A percentile compares a stretch with the other conserved stretches of the same genome.
phyloP scores from a whole-genome alignment of 2,888 invertebrate genomes.

The Amphiduros pacificus region DNA sequence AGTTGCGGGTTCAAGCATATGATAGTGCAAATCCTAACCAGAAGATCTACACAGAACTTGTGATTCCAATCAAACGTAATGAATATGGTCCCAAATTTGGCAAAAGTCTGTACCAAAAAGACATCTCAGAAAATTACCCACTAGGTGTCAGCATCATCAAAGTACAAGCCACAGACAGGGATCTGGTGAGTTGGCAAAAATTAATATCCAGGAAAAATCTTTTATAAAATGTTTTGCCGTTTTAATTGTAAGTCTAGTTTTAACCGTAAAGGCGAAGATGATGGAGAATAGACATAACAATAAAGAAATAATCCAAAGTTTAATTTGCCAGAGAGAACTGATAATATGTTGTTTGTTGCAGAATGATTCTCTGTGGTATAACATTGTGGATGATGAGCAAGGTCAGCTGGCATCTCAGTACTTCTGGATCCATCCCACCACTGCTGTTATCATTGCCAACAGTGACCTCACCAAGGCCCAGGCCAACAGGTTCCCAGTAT shows the following conservation, averaged over 20 bases:
- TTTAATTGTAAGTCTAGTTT: too few relatives aligned
- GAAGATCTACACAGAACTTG: conserved; percentile 35
- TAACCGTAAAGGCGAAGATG: too few relatives aligned
- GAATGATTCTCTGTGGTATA: conserved; percentile 28
- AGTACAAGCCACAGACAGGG: conserved; percentile 80
- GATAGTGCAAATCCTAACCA: conserved; percentile 41
- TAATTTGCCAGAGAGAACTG: background rate
- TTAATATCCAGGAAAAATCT: too few relatives aligned
- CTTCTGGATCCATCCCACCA: conserved; percentile 44
- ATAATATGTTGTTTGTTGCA: conserved; percentile 7
- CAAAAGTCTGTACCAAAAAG: conserved; percentile 22
- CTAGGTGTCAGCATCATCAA: conserved; percentile 68
- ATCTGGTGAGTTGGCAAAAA: conserved; percentile 70
- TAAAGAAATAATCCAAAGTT: too few relatives aligned
- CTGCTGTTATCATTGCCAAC: conserved; percentile 37
- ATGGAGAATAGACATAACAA: too few relatives aligned
- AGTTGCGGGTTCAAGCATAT: conserved; percentile 41
- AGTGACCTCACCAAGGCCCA: conserved; percentile 35
- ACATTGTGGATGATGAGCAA: conserved; percentile 25
- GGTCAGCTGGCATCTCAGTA: conserved; percentile 30
- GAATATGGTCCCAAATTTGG: conserved; percentile 54
- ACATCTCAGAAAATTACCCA: conserved; percentile 37
- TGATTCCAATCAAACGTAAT: conserved; percentile 44
- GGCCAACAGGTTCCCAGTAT: conserved; percentile 31
- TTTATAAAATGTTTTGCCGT: too few relatives aligned